Evolutionary conservation across 2,113 vertebrate species (phyloP).

Genomic region (Sphyrna mokarran): DNA sequence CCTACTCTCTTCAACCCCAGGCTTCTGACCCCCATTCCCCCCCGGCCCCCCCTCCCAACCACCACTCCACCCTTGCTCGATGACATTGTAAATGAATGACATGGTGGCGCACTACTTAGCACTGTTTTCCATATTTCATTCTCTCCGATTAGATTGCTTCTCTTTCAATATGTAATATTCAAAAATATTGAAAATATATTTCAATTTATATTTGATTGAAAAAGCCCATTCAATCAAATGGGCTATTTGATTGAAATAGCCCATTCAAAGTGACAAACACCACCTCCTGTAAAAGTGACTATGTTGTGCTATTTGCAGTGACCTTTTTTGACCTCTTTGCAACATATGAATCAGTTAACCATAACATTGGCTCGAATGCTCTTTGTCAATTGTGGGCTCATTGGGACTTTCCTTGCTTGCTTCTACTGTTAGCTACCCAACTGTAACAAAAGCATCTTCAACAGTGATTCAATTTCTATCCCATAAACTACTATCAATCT

Average conservation of each 20-base stretch:
- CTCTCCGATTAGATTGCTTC: too few species aligned
- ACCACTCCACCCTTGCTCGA: too few species aligned
- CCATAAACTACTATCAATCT: too few species aligned
- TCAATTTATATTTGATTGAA: too few species aligned
- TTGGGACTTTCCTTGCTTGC: not conserved
- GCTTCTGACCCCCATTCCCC: not conserved
- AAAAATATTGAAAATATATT: too few species aligned
- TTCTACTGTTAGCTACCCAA: not conserved
- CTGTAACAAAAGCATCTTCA: not conserved
- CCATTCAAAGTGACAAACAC: not conserved
- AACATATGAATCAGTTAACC: not conserved
- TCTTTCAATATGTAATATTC: too few species aligned
- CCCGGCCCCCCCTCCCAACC: rapidly evolving
- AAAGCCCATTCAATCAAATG: too few species aligned
- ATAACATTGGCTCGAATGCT: not conserved
- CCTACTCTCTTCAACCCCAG: not conserved
- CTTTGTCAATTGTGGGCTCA: not conserved
- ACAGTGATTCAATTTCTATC: not conserved
- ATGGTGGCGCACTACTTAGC: too few species aligned
- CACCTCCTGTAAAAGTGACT: not conserved
- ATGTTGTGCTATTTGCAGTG: not conserved
- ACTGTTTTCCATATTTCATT: not conserved
- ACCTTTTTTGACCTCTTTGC: not conserved
- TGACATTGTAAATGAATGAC: not conserved
- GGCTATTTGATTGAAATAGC: not conserved